These are phyloP conservation scores for Astreopora myriophthalma DNA, from an alignment of 64 coral and sea anemone genomes.

Conservation along the genomic window DNA sequence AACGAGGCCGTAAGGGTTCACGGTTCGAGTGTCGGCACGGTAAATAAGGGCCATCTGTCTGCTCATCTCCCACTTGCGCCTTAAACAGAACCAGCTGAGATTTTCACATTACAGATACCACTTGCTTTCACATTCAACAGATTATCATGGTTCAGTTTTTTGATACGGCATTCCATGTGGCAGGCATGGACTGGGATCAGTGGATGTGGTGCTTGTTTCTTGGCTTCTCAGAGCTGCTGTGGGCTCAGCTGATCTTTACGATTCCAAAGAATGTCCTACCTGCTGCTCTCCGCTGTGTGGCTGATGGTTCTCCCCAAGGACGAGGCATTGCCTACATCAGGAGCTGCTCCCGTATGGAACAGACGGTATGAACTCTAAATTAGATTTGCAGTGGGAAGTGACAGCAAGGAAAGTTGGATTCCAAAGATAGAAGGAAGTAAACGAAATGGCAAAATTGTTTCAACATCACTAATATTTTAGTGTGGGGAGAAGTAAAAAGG, in stretches of 20 bases:
- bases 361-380: slow-evolving; percentile 71
- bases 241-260: slow-evolving; percentile 86
- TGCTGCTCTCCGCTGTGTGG: slow-evolving; percentile 57
- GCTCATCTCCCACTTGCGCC: no score
- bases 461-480: no score
- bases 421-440: no score
- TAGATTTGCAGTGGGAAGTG: no score
- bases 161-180: slow-evolving; percentile 77
- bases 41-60: no score
- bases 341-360: slow-evolving; percentile 62
- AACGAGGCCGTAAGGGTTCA: no score
- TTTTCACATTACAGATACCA: background rate
- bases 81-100: no score
- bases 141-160: slow-evolving; percentile 77
- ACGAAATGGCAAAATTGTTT: no score
- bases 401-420: no score
- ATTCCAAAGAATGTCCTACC: slow-evolving; percentile 80
- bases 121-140: slow-evolving; percentile 6
- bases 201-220: slow-evolving; percentile 90
- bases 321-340: slow-evolving; percentile 75
- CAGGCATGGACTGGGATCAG: slow-evolving; percentile 68
- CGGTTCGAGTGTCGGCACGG: no score
- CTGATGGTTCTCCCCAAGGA: slow-evolving; percentile 41
- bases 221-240: slow-evolving; percentile 89
- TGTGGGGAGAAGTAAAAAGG: no score